Conservation (phyloP, 2,888 invertebrate species). For the Sminthurinus aureus region DNA sequence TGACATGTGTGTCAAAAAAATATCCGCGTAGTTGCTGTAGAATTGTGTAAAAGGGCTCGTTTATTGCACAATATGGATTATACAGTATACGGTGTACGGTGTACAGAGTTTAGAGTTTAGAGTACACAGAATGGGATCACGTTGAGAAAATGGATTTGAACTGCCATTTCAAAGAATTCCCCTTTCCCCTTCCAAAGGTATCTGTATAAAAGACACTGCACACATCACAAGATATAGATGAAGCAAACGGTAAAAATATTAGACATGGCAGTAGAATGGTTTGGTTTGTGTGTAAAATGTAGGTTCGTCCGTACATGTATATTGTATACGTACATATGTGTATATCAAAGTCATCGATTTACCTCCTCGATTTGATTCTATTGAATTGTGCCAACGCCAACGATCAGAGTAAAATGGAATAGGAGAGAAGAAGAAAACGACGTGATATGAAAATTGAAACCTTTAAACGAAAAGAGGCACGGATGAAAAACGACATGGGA, state of each 20-base stretch:
- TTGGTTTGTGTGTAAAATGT: neutral
- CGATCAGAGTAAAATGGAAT: neutral
- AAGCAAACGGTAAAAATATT: neutral
- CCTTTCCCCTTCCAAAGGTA: neutral
- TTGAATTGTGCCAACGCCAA: neutral
- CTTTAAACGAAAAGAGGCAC: too few relatives aligned
- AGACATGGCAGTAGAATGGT: neutral
- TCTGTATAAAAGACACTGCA: neutral
- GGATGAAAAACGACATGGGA: too few relatives aligned
- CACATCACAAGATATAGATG: neutral
- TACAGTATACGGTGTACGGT: too few relatives aligned
- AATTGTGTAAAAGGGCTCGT: too few relatives aligned
- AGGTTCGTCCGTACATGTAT: neutral
- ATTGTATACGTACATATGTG: too few relatives aligned
- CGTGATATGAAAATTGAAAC: slow-evolving; percentile 3
- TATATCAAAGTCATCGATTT: neutral
- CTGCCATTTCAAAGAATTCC: neutral
- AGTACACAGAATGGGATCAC: too few relatives aligned
- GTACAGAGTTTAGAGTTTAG: too few relatives aligned
- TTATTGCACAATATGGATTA: too few relatives aligned
- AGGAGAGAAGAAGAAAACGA: neutral
- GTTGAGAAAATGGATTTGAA: neutral
- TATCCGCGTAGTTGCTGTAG: too few relatives aligned
- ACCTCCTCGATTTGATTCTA: neutral
- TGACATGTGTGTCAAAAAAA: too few relatives aligned